Conservation (phyloP, 2,113 vertebrate species). For the Cynopterus brachyotis region DNA sequence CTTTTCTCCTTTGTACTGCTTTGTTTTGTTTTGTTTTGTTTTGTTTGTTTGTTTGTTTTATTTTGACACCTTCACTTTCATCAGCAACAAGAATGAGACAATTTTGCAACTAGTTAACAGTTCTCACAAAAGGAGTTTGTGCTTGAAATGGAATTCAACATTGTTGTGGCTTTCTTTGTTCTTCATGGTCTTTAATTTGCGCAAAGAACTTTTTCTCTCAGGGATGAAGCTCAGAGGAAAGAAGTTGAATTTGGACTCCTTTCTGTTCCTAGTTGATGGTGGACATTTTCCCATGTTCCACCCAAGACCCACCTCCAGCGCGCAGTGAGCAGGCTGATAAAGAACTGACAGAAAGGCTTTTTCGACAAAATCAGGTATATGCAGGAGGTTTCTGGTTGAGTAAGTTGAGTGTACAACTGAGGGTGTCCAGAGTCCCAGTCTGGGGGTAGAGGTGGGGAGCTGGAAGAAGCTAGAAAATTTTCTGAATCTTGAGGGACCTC, state of each 20-base stretch:
- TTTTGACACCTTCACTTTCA: neutral
- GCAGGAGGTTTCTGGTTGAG: neutral
- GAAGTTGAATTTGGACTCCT: neutral
- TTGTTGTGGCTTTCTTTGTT: slow-evolving; percentile 1
- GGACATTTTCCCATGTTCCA: neutral
- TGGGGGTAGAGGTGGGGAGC: too few relatives aligned
- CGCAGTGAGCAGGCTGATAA: neutral
- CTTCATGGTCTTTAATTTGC: neutral
- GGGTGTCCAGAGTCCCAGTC: neutral
- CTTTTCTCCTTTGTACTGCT: neutral
- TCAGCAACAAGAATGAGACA: neutral
- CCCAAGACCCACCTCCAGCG: neutral
- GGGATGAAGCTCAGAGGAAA: neutral
- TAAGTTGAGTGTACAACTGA: neutral
- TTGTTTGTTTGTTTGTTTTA: too few relatives aligned
- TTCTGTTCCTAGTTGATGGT: neutral
- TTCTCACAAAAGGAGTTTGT: neutral
- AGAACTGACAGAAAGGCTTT: neutral
- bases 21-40: slow-evolving; percentile 43
- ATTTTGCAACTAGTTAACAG: neutral
- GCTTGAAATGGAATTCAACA: neutral
- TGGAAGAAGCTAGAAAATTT: neutral
- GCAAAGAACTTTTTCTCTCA: neutral
- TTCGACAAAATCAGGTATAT: neutral
- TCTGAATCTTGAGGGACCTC: neutral